These are phyloP conservation scores for Tryphoninae sp. DNA, from an alignment of 2,888 invertebrate species.

Conservation along the genomic window DNA sequence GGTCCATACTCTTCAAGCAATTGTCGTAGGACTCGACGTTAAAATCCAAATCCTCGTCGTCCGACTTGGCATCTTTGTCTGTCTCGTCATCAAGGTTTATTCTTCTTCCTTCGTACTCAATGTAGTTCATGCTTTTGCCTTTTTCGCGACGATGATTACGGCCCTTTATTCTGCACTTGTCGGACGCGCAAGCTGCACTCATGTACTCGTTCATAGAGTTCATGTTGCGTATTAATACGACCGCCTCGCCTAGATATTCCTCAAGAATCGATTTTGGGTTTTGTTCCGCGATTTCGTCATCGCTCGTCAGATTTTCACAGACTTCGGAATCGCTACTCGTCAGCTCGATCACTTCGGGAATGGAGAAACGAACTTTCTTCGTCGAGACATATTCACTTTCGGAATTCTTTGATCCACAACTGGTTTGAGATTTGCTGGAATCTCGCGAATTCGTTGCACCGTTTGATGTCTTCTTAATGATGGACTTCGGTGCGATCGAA, in stretches of 20 bases:
- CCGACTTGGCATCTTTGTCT: constrained; percentile 54
- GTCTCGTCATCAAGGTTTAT: constrained; percentile 64
- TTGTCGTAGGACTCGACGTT: constrained; percentile 71
- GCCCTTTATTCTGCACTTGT: constrained; percentile 51
- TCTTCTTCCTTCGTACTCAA: constrained; percentile 62
- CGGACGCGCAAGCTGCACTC: constrained; percentile 65
- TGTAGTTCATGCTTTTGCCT: constrained; percentile 60
- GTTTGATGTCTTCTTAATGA: constrained; percentile 67
- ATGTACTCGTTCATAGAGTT: constrained; percentile 74
- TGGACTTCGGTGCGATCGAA: constrained; percentile 63
- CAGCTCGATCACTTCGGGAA: constrained; percentile 48
- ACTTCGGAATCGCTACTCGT: constrained; percentile 66
- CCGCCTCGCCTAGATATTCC: constrained; percentile 72
- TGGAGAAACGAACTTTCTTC: constrained; percentile 64
- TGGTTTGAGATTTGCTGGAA: constrained; percentile 17
- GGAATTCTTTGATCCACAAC: constrained; percentile 51
- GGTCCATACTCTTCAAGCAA: constrained; percentile 72
- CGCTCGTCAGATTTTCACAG: constrained; percentile 57
- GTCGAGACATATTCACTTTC: constrained; percentile 29
- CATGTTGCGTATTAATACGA: constrained; percentile 74
- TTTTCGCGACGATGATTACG: constrained; percentile 43
- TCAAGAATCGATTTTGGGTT: constrained; percentile 65
- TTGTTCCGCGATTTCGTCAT: constrained; percentile 38
- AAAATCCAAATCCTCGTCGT: constrained; percentile 53
- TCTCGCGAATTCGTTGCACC: constrained; percentile 21